Evolutionary conservation across 37 sponge, comb jelly and placozoan genomes (phyloP), one percentile per base, ranked within the genome.

Genomic region (Halichondria panicea): DNA sequence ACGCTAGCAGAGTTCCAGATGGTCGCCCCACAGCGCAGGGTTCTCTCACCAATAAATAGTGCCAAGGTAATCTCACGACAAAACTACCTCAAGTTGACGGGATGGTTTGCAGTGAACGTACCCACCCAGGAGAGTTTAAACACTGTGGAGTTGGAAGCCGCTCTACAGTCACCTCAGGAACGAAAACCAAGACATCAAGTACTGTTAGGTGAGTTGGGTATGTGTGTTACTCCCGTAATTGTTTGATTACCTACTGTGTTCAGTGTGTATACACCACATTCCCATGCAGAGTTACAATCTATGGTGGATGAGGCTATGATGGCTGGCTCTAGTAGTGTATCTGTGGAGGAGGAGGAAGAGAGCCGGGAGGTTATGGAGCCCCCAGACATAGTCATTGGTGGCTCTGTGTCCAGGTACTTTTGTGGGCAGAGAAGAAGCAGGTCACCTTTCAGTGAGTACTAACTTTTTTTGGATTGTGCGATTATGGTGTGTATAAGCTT

Each of bases 391-490:
- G 32, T 96, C 12, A 77, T 96, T 33, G 63, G 63, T 13, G 67
- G 82, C n/a, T 57, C 85, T 37, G 63, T 57, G 7, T 87, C 93
- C 5, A 61, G 76, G 3, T 96, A 80, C 91, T 96, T 96, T 68
- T 89, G 89, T 80, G 97, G 97, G 1, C 85, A 96, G 48, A 88
- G 85, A 36, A 68, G 97, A 38, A 80, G 80, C 33, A 63, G 57
- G 27, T 90, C 91, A 24, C 97, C 97, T 21, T 96, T 96, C 77
- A 77, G 91, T 89, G 27, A 75, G 87, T 30, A 54, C 45, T n/a
- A n/a, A n/a, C n/a, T n/a, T n/a, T n/a, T n/a, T n/a, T n/a, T n/a
- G n/a, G n/a, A n/a, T n/a, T n/a, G n/a, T n/a, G n/a, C n/a, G n/a
- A n/a, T n/a, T n/a, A n/a, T n/a, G n/a, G n/a, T n/a, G n/a, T n/a